A percentile compares a stretch with the other conserved stretches of the same genome.
Conservation (phyloP, 2,113 vertebrate species). For the Triplophysa rosa region DNA sequence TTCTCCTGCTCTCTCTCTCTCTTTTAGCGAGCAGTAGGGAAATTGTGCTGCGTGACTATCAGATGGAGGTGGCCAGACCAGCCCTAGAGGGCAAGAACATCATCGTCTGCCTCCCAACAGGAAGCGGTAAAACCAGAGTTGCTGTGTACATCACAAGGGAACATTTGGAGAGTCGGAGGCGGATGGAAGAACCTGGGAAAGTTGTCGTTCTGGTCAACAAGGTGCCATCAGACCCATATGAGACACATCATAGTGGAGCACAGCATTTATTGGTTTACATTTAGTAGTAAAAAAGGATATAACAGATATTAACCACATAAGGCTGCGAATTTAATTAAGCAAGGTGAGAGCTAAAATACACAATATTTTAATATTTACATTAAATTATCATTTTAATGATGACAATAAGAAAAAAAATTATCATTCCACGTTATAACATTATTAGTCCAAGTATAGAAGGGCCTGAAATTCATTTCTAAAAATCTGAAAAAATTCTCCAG, state of each 20-base stretch:
- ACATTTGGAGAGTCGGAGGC: conserved; percentile 83
- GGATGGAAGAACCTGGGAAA: conserved; percentile 74
- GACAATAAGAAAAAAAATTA: too few species aligned
- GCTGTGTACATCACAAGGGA: conserved; percentile 90
- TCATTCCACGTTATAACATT: too few species aligned
- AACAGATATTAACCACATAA: too few species aligned
- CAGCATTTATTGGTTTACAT: too few species aligned
- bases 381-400: too few species aligned
- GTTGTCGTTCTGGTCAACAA: conserved; percentile 94
- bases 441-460: too few species aligned
- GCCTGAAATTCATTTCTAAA: too few species aligned
- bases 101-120: conserved; percentile 94
- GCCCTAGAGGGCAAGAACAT: conserved; percentile 90
- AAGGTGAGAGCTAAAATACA: too few species aligned
- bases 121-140: conserved; percentile 94
- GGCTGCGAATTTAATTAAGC: too few species aligned
- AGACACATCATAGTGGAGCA: too few species aligned
- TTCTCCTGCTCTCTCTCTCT: background rate
- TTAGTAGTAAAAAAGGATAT: too few species aligned
- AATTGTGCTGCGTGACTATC: conserved; percentile 87
- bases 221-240: conserved; percentile 69
- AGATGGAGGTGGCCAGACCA: conserved; percentile 86
- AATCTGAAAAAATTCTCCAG: background rate
- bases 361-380: too few species aligned
- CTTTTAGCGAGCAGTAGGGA: conserved; percentile 64